Evolutionary conservation across 1,140 invertebrate species (phyloP).

Genomic region (Aphidius gifuensis): DNA sequence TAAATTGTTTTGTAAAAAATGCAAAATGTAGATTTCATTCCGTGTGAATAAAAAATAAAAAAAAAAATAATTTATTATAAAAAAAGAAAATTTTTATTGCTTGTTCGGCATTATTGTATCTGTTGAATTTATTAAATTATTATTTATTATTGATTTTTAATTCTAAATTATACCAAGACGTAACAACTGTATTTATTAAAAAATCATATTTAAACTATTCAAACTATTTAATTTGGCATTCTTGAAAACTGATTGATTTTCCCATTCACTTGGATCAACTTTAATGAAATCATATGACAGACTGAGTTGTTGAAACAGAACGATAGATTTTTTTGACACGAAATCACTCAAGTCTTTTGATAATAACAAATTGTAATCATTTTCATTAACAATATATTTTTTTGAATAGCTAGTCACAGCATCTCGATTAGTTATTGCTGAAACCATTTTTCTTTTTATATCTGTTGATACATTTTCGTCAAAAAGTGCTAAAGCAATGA

Average conservation of each 20-base stretch:
- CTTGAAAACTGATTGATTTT: not conserved
- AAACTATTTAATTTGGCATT: not conserved
- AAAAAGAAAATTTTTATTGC: too few relatives aligned
- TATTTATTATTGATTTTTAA: too few relatives aligned
- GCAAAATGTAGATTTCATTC: too few relatives aligned
- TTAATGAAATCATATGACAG: slow-evolving; percentile 12
- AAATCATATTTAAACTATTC: too few relatives aligned
- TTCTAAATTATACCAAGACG: too few relatives aligned
- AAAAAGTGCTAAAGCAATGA: slow-evolving; percentile 13
- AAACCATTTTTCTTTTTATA: slow-evolving; percentile 5
- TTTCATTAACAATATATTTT: not conserved
- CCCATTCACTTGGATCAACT: slow-evolving; percentile 11
- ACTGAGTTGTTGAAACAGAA: slow-evolving; percentile 17
- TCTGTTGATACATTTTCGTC: slow-evolving; percentile 17
- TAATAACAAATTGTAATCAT: slow-evolving; percentile 11
- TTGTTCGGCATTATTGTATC: too few relatives aligned
- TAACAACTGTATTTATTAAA: too few relatives aligned
- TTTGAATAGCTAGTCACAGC: not conserved
- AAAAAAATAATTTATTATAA: too few relatives aligned
- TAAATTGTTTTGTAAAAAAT: too few relatives aligned
- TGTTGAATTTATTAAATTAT: too few relatives aligned
- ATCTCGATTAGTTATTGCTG: not conserved
- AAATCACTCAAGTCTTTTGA: slow-evolving; percentile 1
- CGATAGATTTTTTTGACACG: slow-evolving; percentile 12
- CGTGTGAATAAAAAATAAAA: too few relatives aligned